Evolutionary conservation across 2,888 invertebrate species (phyloP).

Genomic region (Liposcelis brunnea): DNA sequence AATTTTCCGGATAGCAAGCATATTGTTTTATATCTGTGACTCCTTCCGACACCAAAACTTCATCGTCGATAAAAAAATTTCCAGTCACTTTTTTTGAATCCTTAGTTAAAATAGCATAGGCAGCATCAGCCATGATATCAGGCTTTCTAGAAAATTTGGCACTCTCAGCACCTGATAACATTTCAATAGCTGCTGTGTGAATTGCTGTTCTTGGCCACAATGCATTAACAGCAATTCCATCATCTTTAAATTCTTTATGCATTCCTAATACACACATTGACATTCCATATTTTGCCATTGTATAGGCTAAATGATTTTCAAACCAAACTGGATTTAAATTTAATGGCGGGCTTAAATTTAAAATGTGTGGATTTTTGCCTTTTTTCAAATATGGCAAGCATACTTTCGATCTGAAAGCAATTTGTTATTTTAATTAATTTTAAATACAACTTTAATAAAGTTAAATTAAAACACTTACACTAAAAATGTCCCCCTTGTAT

Average conservation of each 20-base stretch:
- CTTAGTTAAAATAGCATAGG: slow-evolving; percentile 61
- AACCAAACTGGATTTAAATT: slow-evolving; percentile 85
- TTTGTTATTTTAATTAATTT: background rate
- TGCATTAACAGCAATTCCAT: slow-evolving; percentile 82
- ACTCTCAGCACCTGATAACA: slow-evolving; percentile 53
- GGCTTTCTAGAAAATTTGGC: slow-evolving; percentile 52
- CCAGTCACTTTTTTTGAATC: slow-evolving; percentile 63
- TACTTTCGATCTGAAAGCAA: slow-evolving; percentile 56
- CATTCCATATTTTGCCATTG: slow-evolving; percentile 98
- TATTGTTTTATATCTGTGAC: slow-evolving; percentile 71
- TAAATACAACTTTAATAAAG: background rate
- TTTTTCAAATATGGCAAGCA: slow-evolving; percentile 77
- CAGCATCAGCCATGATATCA: slow-evolving; percentile 79
- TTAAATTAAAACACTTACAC: slow-evolving; percentile 55
- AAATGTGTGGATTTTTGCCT: slow-evolving; percentile 78
- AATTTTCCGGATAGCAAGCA: slow-evolving; percentile 34
- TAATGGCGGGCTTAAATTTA: slow-evolving; percentile 89
- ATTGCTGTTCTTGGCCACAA: slow-evolving; percentile 95
- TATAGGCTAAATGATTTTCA: slow-evolving; percentile 81
- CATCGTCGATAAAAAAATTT: slow-evolving; percentile 85
- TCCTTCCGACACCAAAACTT: slow-evolving; percentile 60
- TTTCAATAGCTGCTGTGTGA: slow-evolving; percentile 82
- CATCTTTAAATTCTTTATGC: slow-evolving; percentile 77
- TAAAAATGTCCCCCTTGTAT: slow-evolving; percentile 86
- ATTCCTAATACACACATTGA: slow-evolving; percentile 95